Evolutionary conservation across 2,797 vertebrate genomes (phyloP), one percentile per base, ranked within the genome.

Genomic region (Cyclura pinguis): DNA sequence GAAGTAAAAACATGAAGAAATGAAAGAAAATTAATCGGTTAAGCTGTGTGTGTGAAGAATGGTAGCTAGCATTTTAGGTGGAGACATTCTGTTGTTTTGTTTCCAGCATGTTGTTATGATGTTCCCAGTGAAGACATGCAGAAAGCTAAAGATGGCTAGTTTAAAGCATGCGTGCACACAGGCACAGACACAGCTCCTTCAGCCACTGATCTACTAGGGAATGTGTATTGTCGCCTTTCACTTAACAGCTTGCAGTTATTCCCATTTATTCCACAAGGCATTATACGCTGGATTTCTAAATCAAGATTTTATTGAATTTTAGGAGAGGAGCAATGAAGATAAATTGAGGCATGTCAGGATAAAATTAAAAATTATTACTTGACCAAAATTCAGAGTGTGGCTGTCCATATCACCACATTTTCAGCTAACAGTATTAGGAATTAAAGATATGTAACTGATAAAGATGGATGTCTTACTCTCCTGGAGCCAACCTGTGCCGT

Each of bases 301-400:
- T 55, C 13, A 91, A 92, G 64, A 93, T 92, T 93, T 85, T 93
- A 95, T 91, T 94, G 91, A 94, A 92, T 94, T 96, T 52, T 91
- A 86, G 90, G 78, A 93, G 82, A 90, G 0, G 0, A 95, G 92
- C 0, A 0, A 97, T 94, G 91, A 96, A 96, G 95, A 97, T 94
- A 95, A 97, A 96, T 96, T 95, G 90, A 88, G 85, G 93, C 92
- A 85, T 93, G 93, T 94, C 96, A 93, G 94, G 94, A 93, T 90
- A 9, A 96, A 97, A 97, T 96, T 95, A 95, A 95, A 97, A 97
- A 96, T 89, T 84, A 97, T 96, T 94, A 90, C 92, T 89, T 94
- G 87, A 84, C 94, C 87, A 90, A 92, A 96, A 94, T 93, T 88
- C 89, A 91, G 67, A 90, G 50, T 93, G 74, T 67, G 64, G 29